Conservation (phyloP, 2,888 invertebrate species). For the Petrolisthes cinctipes region DNA sequence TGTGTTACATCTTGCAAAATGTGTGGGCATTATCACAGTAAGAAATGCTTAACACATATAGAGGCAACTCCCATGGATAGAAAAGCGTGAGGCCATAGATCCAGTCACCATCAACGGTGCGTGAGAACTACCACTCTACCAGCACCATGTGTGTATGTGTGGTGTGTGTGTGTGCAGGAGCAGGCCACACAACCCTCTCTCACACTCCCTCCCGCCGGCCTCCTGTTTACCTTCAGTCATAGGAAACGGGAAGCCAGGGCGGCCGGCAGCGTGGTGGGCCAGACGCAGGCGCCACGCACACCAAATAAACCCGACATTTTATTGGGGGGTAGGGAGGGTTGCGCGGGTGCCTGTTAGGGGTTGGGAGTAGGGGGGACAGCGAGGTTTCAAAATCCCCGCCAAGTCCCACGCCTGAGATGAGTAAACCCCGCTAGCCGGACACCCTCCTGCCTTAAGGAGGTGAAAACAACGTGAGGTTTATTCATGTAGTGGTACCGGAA, state of each 20-base stretch:
- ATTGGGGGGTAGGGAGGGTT: constrained; percentile 16
- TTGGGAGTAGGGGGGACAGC: neutral
- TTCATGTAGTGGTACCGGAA: constrained; percentile 30
- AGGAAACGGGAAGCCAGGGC: constrained; percentile 48
- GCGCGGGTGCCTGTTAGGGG: neutral
- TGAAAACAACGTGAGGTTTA: constrained; percentile 47
- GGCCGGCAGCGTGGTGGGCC: constrained; percentile 24
- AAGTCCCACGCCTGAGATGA: neutral
- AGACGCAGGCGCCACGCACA: constrained; percentile 39
- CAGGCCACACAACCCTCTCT: neutral
- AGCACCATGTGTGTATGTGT: neutral
- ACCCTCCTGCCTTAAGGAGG: neutral
- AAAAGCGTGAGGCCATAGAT: no score
- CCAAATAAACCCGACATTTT: constrained; percentile 57
- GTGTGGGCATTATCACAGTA: no score
- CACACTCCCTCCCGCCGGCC: constrained; percentile 23
- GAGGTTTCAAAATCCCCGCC: constrained; percentile 49
- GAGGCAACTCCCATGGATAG: no score
- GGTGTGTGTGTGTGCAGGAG: neutral
- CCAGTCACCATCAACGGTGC: no score
- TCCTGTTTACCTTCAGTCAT: constrained; percentile 55
- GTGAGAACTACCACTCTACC: neutral
- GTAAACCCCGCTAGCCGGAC: neutral
- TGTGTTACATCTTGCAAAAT: no score
- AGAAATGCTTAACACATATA: no score